These are phyloP conservation scores for Cinclus cinclus DNA, from an alignment of 2,113 vertebrate species.

Conservation along the genomic window DNA sequence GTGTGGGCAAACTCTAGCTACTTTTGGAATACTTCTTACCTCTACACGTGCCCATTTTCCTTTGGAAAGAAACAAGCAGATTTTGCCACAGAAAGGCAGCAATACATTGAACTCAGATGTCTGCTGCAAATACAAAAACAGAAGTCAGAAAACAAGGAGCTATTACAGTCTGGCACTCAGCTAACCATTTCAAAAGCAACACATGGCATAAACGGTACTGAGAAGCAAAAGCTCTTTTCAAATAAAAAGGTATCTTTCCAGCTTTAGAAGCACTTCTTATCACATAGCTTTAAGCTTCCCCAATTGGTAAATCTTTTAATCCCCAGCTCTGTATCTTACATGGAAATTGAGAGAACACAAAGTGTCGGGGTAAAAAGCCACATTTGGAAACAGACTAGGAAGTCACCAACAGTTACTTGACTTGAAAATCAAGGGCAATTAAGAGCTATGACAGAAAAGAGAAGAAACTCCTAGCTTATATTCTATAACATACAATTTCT, in stretches of 20 bases:
- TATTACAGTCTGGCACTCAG: background rate
- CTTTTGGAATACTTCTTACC: slow-evolving; percentile 73
- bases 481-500: background rate
- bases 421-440: background rate
- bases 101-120: slow-evolving; percentile 82
- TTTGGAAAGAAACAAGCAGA: slow-evolving; percentile 86
- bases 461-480: background rate
- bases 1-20: background rate
- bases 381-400: background rate
- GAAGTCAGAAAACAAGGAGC: background rate
- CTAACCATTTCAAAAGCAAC: background rate
- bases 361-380: background rate
- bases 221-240: background rate
- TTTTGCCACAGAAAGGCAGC: slow-evolving; percentile 87
- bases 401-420: background rate
- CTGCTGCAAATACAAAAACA: slow-evolving; percentile 67
- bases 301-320: background rate
- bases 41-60: slow-evolving; percentile 90
- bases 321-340: background rate
- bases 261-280: background rate
- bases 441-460: background rate
- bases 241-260: background rate
- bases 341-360: background rate
- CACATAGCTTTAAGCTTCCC: background rate
- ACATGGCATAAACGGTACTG: background rate